A percentile compares a stretch with the other conserved stretches of the same genome.
phyloP scores from a whole-genome alignment of 2,888 invertebrate species.

The Trichogramma evanescens region DNA sequence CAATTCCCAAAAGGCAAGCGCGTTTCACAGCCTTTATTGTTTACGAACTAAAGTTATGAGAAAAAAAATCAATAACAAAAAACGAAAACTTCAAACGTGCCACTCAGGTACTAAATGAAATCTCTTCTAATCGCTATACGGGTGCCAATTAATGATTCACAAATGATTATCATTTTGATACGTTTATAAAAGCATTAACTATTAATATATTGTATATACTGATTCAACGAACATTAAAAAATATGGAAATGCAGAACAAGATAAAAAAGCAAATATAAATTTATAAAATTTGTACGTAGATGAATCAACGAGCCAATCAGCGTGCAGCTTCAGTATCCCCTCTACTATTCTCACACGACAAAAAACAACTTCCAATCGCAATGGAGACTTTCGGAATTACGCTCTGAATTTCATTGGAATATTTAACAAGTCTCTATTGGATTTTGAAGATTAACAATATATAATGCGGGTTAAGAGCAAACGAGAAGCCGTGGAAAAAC shows the following conservation, averaged over 20 bases:
- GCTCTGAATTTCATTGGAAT: not conserved
- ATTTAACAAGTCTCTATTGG: conserved; percentile 16
- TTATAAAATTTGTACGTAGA: conserved; percentile 23
- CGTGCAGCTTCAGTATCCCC: conserved; percentile 39
- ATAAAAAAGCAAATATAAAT: conserved; percentile 42
- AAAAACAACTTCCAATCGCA: conserved; percentile 32
- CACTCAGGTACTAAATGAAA: not conserved
- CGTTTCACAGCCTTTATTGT: too few species aligned
- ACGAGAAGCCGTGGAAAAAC: conserved; percentile 11
- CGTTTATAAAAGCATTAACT: conserved; percentile 26
- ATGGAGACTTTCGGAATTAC: conserved; percentile 24
- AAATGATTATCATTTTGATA: conserved; percentile 23
- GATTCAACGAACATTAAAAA: conserved; percentile 23
- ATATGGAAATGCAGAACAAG: conserved; percentile 36
- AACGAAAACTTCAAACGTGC: too few species aligned
- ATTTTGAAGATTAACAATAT: conserved; percentile 1
- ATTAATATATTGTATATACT: too few species aligned
- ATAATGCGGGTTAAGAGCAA: not conserved
- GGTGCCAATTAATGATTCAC: conserved; percentile 37
- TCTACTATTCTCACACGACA: conserved; percentile 35
- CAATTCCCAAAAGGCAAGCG: too few species aligned
- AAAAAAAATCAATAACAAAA: too few species aligned
- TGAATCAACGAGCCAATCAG: conserved; percentile 48
- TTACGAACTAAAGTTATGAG: too few species aligned
- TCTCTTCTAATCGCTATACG: conserved; percentile 41